Percentiles rank a stretch among this genome's conserved stretches.
These are phyloP conservation scores for Andrena bucephala DNA, from an alignment of 2,888 invertebrate genomes.

Conservation along the genomic window DNA sequence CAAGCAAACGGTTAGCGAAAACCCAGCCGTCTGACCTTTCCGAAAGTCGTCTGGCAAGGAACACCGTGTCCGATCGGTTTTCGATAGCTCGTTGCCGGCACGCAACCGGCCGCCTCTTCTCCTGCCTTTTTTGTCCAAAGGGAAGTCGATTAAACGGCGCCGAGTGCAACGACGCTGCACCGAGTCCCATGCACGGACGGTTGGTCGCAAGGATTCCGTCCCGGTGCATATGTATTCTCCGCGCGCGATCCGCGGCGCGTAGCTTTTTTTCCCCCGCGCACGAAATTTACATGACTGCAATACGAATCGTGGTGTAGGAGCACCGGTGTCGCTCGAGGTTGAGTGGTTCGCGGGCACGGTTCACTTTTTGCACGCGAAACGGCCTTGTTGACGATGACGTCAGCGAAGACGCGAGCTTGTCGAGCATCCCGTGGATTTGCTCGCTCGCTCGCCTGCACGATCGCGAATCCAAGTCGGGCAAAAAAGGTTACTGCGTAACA, in stretches of 20 bases:
- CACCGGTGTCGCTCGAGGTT: conserved; percentile 9
- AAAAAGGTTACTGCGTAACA: conserved; percentile 75
- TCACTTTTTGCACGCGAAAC: conserved; percentile 59
- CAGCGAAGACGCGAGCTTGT: conserved; percentile 54
- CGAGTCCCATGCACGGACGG: too few species aligned
- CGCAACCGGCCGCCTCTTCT: conserved; percentile 56
- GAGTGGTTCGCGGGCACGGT: conserved; percentile 43
- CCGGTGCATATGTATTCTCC: conserved; percentile 11
- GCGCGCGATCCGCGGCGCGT: conserved; percentile 1
- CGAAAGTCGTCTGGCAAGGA: conserved; percentile 55
- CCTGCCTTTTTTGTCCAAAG: neutral
- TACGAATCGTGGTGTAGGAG: conserved; percentile 16
- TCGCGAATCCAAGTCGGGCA: conserved; percentile 51
- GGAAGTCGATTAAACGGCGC: too few species aligned
- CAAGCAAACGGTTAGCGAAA: conserved; percentile 58
- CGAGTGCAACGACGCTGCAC: too few species aligned
- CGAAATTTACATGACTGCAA: conserved; percentile 53
- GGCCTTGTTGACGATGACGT: conserved; percentile 62
- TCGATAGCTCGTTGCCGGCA: conserved; percentile 76
- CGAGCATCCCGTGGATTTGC: conserved; percentile 60
- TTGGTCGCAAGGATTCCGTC: neutral
- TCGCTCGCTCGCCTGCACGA: conserved; percentile 35
- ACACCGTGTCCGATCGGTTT: conserved; percentile 72
- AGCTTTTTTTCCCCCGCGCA: neutral
- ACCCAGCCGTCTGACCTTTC: conserved; percentile 61